These are phyloP conservation scores for Grus americana DNA, from an alignment of 2,113 vertebrate species.

Conservation along the genomic window DNA sequence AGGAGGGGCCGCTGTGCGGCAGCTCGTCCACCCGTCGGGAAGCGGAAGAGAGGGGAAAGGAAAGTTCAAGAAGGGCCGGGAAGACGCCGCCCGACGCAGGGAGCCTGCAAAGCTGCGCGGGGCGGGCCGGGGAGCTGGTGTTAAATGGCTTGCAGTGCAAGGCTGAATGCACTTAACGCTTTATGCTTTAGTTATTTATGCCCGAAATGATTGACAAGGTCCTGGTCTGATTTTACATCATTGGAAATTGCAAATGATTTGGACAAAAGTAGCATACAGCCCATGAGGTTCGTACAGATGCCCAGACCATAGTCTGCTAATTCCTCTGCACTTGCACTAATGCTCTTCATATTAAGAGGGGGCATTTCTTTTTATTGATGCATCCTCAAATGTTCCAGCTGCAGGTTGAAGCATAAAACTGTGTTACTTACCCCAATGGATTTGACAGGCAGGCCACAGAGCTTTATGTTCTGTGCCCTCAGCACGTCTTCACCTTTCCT, in stretches of 20 bases:
- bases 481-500: not conserved
- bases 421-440: not conserved
- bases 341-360: not conserved
- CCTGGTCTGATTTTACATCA: not conserved
- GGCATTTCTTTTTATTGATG: not conserved
- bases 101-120: fast-evolving
- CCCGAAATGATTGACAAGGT: not conserved
- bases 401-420: fast-evolving
- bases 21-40: not conserved
- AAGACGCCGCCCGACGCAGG: not conserved
- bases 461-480: not conserved
- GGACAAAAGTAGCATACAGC: not conserved
- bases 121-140: fast-evolving
- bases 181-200: not conserved
- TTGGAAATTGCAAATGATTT: fast-evolving
- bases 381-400: not conserved
- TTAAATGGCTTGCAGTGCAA: not conserved
- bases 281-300: too few species aligned
- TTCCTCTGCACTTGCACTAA: not conserved
- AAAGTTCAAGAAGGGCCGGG: not conserved
- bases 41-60: not conserved
- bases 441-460: fast-evolving
- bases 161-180: fast-evolving
- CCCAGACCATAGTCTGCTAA: not conserved
- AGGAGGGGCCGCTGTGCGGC: fast-evolving